Percentiles rank a stretch among this genome's conserved stretches.
Conservation (phyloP, 2,888 invertebrate species). For the Cheilosia soror region DNA sequence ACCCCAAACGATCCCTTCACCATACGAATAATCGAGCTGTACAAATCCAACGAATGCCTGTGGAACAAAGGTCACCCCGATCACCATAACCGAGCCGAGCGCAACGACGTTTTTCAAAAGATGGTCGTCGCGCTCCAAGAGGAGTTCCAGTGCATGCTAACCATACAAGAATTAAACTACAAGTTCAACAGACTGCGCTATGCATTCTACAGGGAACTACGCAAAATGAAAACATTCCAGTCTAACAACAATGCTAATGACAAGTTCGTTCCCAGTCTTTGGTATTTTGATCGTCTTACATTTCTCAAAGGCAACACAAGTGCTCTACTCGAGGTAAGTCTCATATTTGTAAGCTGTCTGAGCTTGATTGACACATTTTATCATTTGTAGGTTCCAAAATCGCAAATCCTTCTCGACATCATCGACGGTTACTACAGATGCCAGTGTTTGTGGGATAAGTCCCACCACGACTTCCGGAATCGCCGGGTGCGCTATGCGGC, state of each 20-base stretch:
- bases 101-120: constrained; percentile 47
- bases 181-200: constrained; percentile 49
- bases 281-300: constrained; percentile 44
- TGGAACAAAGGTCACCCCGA: constrained; percentile 61
- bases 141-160: constrained; percentile 38
- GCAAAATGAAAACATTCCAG: constrained; percentile 59
- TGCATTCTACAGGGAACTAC: constrained; percentile 50
- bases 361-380: background rate
- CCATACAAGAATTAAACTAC: constrained; percentile 43
- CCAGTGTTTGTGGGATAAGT: constrained; percentile 53
- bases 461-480: constrained; percentile 54
- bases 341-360: background rate
- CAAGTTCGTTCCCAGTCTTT: constrained; percentile 39
- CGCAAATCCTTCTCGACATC: constrained; percentile 52
- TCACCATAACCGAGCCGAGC: constrained; percentile 48
- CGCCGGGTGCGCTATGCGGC: constrained; percentile 54
- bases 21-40: constrained; percentile 40
- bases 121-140: constrained; percentile 12
- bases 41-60: constrained; percentile 46
- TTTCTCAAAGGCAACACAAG: constrained; percentile 56
- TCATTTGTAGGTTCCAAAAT: constrained; percentile 46
- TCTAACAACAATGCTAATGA: constrained; percentile 31
- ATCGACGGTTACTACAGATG: constrained; percentile 46
- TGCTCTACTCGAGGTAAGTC: constrained; percentile 52
- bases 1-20: constrained; percentile 46